These are phyloP conservation scores for Anhinga anhinga DNA, from an alignment of 2,113 vertebrate species.

Conservation along the genomic window DNA sequence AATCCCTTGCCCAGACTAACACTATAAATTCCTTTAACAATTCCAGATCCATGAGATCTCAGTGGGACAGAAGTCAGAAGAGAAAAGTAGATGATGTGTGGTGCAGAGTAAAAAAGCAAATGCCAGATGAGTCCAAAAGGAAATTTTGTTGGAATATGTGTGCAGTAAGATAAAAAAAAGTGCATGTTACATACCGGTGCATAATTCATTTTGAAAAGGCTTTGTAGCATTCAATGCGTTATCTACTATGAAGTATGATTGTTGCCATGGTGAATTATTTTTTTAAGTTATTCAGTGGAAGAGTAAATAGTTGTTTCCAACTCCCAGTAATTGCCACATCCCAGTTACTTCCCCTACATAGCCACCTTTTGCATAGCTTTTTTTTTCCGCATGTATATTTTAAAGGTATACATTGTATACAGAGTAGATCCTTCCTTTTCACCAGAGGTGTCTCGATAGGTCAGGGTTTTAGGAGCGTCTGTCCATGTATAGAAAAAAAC, in stretches of 20 bases:
- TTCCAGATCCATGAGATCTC: background rate
- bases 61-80: background rate
- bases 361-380: slow-evolving; percentile 23
- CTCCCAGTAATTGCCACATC: slow-evolving; percentile 67
- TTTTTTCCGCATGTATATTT: slow-evolving; percentile 16
- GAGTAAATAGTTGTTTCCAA: slow-evolving; percentile 72
- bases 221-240: slow-evolving; percentile 69
- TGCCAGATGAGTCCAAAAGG: slow-evolving; percentile 3
- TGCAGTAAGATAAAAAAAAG: background rate
- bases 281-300: slow-evolving; percentile 74
- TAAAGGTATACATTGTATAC: background rate
- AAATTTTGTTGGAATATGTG: background rate
- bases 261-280: slow-evolving; percentile 79
- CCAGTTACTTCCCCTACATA: slow-evolving; percentile 49
- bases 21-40: background rate
- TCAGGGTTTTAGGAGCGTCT: background rate
- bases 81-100: background rate
- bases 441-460: background rate
- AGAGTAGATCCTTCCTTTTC: background rate
- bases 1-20: background rate
- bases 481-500: background rate
- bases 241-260: slow-evolving; percentile 69
- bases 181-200: background rate
- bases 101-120: background rate
- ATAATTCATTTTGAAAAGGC: slow-evolving; percentile 40